These are phyloP conservation scores for Psilanteris sp. DNA, from an alignment of 1,140 invertebrate species.

Conservation along the genomic window DNA sequence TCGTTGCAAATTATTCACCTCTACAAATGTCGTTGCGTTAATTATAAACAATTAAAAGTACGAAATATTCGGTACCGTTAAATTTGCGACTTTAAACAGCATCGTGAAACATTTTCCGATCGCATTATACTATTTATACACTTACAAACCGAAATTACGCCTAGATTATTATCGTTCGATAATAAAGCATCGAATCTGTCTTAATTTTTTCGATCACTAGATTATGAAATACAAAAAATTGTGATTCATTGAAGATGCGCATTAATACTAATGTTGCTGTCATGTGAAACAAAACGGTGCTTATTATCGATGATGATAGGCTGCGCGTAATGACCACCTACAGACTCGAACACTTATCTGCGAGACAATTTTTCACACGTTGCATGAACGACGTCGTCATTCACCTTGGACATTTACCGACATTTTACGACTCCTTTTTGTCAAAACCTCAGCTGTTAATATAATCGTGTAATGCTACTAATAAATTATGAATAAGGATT, in stretches of 20 bases:
- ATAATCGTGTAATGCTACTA: conserved; percentile 44
- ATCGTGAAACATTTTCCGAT: too few relatives aligned
- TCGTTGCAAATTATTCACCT: too few relatives aligned
- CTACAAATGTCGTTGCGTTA: too few relatives aligned
- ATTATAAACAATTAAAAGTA: too few relatives aligned
- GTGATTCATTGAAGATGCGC: conserved; percentile 53
- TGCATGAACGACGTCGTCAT: conserved; percentile 52
- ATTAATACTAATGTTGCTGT: conserved; percentile 58
- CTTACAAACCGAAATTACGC: not conserved
- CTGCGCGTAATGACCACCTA: conserved; percentile 58
- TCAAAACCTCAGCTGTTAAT: conserved; percentile 46
- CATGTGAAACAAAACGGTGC: conserved; percentile 54
- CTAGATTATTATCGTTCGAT: conserved; percentile 1
- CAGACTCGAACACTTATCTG: conserved; percentile 45
- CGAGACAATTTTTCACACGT: conserved; percentile 60
- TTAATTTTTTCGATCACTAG: conserved; percentile 26
- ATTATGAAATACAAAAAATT: conserved; percentile 42
- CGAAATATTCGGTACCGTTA: too few relatives aligned
- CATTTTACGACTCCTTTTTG: conserved; percentile 54
- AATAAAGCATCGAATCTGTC: conserved; percentile 17
- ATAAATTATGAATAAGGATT: conserved; percentile 48
- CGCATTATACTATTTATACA: too few relatives aligned
- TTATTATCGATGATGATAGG: conserved; percentile 63
- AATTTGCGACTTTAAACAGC: conserved; percentile 9
- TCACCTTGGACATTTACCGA: conserved; percentile 42